phyloP scores from a whole-genome alignment of 2,888 invertebrate species.

The Drosophila cognata region DNA sequence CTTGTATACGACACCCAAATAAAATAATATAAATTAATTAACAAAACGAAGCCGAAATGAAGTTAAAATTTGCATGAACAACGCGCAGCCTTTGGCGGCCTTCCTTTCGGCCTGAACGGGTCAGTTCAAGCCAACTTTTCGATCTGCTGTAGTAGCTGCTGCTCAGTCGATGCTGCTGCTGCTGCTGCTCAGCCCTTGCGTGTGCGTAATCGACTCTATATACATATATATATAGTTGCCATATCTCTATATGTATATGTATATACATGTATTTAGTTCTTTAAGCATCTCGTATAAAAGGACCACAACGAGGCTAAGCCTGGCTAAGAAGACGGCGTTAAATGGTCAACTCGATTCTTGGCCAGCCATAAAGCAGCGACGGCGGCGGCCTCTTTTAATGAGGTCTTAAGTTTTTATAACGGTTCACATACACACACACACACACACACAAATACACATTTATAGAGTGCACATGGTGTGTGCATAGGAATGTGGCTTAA shows the following conservation, averaged over 20 bases:
- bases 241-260: conserved; percentile 19
- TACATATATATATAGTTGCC: conserved; percentile 9
- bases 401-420: conserved; percentile 78
- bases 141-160: conserved; percentile 1
- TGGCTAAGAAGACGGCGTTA: conserved; percentile 55
- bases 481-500: conserved; percentile 43
- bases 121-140: conserved; percentile 1
- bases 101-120: conserved; percentile 20
- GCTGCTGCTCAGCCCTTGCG: conserved; percentile 56
- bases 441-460: conserved; percentile 4
- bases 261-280: conserved; percentile 42
- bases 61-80: conserved; percentile 80
- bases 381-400: conserved; percentile 72
- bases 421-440: conserved; percentile 41
- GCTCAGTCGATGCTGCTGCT: neutral
- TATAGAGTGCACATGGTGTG: conserved; percentile 10
- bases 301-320: conserved; percentile 41
- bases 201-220: conserved; percentile 75
- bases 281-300: conserved; percentile 44
- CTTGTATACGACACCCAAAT: conserved; percentile 81
- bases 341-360: conserved; percentile 68
- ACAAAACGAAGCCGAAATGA: conserved; percentile 82
- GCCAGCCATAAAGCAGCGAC: conserved; percentile 67
- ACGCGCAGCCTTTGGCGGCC: conserved; percentile 74
- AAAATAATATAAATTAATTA: conserved; percentile 85